phyloP scores from a whole-genome alignment of 2,113 vertebrate genomes.

The Neolamprologus devosi region DNA sequence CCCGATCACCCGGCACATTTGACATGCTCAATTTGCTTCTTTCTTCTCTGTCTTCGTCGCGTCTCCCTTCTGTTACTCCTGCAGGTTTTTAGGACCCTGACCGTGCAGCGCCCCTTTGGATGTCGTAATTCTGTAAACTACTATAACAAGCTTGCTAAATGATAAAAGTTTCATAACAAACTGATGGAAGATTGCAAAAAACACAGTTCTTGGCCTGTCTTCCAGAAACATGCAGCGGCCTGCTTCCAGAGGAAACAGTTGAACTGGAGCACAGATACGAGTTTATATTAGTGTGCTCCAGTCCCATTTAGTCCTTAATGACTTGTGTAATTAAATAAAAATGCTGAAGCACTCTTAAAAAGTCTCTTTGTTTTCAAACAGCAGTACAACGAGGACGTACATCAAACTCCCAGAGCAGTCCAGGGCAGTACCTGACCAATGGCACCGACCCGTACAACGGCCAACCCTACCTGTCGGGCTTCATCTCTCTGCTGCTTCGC shows the following conservation, averaged over 20 bases:
- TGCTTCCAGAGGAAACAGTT: not conserved
- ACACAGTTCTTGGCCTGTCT: not conserved
- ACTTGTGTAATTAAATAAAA: not conserved
- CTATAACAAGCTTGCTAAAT: not conserved
- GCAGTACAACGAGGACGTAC: constrained; percentile 81
- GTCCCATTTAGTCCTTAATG: not conserved
- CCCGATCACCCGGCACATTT: not conserved
- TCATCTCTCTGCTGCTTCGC: constrained; percentile 80
- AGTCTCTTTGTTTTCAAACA: constrained; percentile 18
- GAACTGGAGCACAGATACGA: rapidly evolving
- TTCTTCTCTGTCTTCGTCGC: not conserved
- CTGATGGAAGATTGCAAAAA: not conserved
- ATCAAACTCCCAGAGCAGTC: constrained; percentile 74
- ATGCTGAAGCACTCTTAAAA: not conserved
- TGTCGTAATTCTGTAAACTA: not conserved
- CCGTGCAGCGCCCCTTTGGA: not conserved
- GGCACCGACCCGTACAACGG: constrained; percentile 75
- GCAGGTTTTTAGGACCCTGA: not conserved
- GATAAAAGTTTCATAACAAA: not conserved
- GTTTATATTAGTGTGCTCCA: not conserved
- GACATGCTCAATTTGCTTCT: constrained; percentile 12
- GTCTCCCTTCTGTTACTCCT: not conserved
- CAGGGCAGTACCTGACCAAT: constrained; percentile 74
- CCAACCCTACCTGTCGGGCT: constrained; percentile 78
- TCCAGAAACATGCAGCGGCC: not conserved